Evolutionary conservation across 1,140 invertebrate genomes (phyloP), one percentile per base, ranked within the genome.

Genomic region (Maniola jurtina): DNA sequence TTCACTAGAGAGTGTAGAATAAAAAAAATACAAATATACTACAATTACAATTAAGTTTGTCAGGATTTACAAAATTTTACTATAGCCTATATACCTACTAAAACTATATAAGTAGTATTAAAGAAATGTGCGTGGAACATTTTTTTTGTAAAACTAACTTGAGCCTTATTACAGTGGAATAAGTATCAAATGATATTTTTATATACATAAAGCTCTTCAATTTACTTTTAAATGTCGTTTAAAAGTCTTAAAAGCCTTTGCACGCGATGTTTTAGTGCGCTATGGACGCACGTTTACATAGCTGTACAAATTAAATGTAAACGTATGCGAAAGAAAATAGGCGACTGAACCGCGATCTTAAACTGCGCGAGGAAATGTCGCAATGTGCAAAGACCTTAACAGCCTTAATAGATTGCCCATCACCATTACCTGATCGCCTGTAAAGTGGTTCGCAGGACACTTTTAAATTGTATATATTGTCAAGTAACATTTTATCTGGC

Each of bases 51-150:
- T 57, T 40, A 55, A 55, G 5, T 40, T 57, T 57, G 55, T 57
- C 55, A 57, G 15, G 10, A 57, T 57, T 57, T n/a, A 15, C 55
- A 40, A 57, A 57, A 38, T 57, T 57, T 57, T 57, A 38, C 55
- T 40, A 57, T 38, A 57, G 36, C 35, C 55, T 57, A 57, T 5
- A 57, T 25, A 25, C 25, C 25, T 25, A 25, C 25, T 25, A 25
- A 25, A 25, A 25, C 25, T 25, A 4, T 25, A 57, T 57, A 57
- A 57, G 38, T 57, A 57, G 15, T 25, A 2, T 25, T 38, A 36
- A 38, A 38, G 15, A 57, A 38, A 57, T 57, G 55, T 57, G 55
- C 55, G 55, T 57, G 14, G 14, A 57, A 57, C 14, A 57, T 10
- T 55, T 52, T n/a, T 11, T 55, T 55, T 34, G 13, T 38, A 15